Base-by-base conservation (phyloP, 2,113 vertebrate genomes). In the Psilopogon haemacephalus region DNA sequence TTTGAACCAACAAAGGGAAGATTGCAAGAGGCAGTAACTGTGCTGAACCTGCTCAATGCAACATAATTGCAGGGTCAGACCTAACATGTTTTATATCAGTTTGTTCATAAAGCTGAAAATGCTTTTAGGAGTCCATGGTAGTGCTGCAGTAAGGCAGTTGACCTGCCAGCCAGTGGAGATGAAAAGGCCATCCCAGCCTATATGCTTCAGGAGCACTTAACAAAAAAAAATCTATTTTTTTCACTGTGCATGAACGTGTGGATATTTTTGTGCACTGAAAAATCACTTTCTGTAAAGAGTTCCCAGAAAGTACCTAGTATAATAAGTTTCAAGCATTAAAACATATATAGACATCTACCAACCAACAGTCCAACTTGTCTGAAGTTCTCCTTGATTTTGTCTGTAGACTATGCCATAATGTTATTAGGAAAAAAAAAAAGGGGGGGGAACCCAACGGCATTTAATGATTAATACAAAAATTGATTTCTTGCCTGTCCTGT, bases 381-480 rank as follows among this genome's bases (percentile, higher is more conserved):
- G 50, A 59, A 58, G 73, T 42, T 63, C 12, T 27, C 56, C 82
- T 67, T 17, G 2, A 62, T 91, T 85, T 74, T 70, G 21, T 54
- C 37, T 2, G 4, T 58, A 50, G 63, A 64, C 11, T 78, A 74
- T 21, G 15, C 33, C 48, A 16, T 23, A 2, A 7, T 76, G 40
- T 54, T 71, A 40, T 69, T 73, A 82, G 44, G 69, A 65, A 81
- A 52, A 26, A 80, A 54, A 42, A 23, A 4, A 10, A 18, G 1
- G 23, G 11, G 3, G 3, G 0, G 1, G 0, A 32, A 46, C 6
- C 17, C 64, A 80, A 77, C 37, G 33, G 52, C 50, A 40, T 70
- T 70, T 86, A 90, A 86, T 46, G 32, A 84, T 81, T 42, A 94
- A 86, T 94, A 86, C 30, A 82, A 75, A 89, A 86, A 94, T 86